A percentile compares a stretch with the other conserved stretches of the same genome.
These are phyloP conservation scores for Dunckerocampus dactyliophorus DNA, from an alignment of 2,113 vertebrate genomes.

Conservation along the genomic window DNA sequence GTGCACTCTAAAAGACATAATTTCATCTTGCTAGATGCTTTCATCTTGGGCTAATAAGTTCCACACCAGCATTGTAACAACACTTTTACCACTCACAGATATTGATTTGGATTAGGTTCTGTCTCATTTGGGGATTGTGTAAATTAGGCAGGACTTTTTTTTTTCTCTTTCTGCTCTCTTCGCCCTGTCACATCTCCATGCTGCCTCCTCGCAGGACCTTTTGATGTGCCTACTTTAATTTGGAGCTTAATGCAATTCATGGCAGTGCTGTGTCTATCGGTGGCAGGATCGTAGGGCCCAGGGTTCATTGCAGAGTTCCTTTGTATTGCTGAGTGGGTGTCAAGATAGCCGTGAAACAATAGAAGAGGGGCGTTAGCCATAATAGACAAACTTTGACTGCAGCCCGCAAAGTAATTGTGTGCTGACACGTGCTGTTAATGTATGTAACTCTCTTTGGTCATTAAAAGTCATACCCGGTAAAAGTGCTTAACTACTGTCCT, in stretches of 20 bases:
- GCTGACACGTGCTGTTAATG: background rate
- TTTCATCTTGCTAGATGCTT: slow-evolving; percentile 63
- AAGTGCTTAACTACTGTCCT: too few species aligned
- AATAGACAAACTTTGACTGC: slow-evolving; percentile 55
- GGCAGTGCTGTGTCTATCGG: slow-evolving; percentile 67
- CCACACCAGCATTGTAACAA: slow-evolving; percentile 61
- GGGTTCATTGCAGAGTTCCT: slow-evolving; percentile 63
- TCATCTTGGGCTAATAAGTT: slow-evolving; percentile 65
- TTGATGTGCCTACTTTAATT: slow-evolving; percentile 78
- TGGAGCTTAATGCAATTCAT: slow-evolving; percentile 75
- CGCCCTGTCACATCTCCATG: slow-evolving; percentile 60
- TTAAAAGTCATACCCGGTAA: too few species aligned
- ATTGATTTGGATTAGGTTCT: slow-evolving; percentile 71
- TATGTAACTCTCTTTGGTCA: background rate
- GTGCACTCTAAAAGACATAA: slow-evolving; percentile 58
- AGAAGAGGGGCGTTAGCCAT: slow-evolving; percentile 54
- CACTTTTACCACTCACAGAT: slow-evolving; percentile 62
- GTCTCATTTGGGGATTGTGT: slow-evolving; percentile 63
- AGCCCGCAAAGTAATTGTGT: background rate
- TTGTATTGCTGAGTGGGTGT: slow-evolving; percentile 71
- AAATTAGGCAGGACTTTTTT: slow-evolving; percentile 60
- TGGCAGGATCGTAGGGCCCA: slow-evolving; percentile 70
- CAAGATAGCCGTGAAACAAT: slow-evolving; percentile 73
- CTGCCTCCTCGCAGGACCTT: slow-evolving; percentile 60
- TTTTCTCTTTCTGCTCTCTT: slow-evolving; percentile 50